Percentiles rank a stretch among this genome's conserved stretches.
Evolutionary conservation across 2,113 vertebrate genomes (phyloP).

Genomic region (Egretta garzetta): DNA sequence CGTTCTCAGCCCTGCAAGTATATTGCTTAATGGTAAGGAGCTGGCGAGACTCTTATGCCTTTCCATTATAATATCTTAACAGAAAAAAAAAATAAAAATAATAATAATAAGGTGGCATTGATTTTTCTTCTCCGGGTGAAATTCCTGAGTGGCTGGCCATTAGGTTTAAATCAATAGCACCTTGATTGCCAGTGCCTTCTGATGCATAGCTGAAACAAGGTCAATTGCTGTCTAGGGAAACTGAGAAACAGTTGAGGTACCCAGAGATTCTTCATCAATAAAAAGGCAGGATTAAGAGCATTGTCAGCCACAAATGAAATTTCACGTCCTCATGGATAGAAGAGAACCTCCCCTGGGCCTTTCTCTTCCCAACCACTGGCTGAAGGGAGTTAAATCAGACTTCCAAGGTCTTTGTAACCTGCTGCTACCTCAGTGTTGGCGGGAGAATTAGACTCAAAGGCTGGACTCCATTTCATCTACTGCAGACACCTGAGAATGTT

Average conservation of each 20-base stretch:
- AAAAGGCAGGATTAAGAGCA: background rate
- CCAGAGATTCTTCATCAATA: background rate
- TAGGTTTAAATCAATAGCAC: slow-evolving; percentile 2
- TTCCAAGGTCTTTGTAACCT: background rate
- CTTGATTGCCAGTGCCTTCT: slow-evolving; percentile 6
- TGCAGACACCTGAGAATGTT: background rate
- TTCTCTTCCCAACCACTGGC: background rate
- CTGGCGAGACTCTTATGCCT: background rate
- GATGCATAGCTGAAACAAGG: slow-evolving; percentile 11
- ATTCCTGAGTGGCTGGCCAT: background rate
- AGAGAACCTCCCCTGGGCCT: background rate
- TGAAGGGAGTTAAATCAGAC: background rate
- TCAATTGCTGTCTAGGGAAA: slow-evolving; percentile 12
- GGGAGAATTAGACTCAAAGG: background rate
- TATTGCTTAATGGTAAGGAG: background rate
- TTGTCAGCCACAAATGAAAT: background rate
- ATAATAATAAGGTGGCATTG: background rate
- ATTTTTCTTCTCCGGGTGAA: background rate
- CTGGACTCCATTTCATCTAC: background rate
- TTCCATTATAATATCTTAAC: background rate
- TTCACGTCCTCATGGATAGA: background rate
- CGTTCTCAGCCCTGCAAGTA: background rate
- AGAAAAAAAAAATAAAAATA: background rate
- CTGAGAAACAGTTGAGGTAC: background rate
- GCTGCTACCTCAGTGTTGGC: background rate